Conservation (phyloP, 2,888 invertebrate genomes). For the Notodonta dromedarius region DNA sequence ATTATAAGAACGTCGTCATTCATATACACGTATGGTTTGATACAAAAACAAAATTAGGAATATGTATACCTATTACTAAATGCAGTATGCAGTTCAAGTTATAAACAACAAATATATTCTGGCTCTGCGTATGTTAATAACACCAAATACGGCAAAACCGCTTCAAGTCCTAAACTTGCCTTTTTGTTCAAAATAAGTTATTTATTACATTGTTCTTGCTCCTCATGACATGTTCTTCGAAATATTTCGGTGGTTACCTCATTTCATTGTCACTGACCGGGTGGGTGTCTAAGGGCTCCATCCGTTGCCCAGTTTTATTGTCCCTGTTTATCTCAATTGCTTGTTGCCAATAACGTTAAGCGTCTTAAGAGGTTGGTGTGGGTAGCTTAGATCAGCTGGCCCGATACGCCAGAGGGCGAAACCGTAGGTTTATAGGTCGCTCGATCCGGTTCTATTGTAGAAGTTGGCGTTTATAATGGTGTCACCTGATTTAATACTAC, state of each 20-base stretch:
- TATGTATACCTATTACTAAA: too few species aligned
- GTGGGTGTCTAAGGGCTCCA: constrained; percentile 36
- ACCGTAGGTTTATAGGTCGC: constrained; percentile 22
- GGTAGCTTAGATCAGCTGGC: constrained; percentile 2
- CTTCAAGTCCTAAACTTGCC: constrained; percentile 1
- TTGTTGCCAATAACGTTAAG: constrained; percentile 25
- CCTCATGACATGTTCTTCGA: constrained; percentile 3
- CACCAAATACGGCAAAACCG: constrained; percentile 1
- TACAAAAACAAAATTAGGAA: too few species aligned
- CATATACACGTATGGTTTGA: too few species aligned
- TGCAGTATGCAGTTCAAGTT: neutral
- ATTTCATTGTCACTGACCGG: constrained; percentile 26
- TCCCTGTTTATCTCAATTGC: constrained; percentile 34
- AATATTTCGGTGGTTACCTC: constrained; percentile 19
- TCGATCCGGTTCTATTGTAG: constrained; percentile 14
- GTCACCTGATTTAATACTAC: neutral
- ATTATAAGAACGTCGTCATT: too few species aligned
- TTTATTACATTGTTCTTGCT: constrained; percentile 3
- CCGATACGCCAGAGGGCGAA: constrained; percentile 9
- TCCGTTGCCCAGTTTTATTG: constrained; percentile 26
- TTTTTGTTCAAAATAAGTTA: neutral
- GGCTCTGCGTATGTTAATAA: neutral
- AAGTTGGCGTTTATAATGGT: neutral
- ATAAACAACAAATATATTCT: neutral
- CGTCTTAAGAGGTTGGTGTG: constrained; percentile 16